Percentiles rank a stretch among this genome's conserved stretches.
phyloP scores from a whole-genome alignment of 2,888 invertebrate species.

The Eupsilia transversa region DNA sequence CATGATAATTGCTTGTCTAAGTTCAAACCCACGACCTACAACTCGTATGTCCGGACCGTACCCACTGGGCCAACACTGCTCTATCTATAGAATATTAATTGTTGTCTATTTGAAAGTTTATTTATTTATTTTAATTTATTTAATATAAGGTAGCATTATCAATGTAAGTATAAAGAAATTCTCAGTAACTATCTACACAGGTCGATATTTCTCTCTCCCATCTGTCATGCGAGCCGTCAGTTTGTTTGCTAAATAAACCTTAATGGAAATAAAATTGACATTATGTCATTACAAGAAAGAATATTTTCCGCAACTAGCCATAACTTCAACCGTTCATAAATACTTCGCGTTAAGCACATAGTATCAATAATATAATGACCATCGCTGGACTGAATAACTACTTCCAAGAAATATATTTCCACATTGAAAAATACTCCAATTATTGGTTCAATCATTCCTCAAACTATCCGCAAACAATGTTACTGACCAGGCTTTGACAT shows the following conservation, averaged over 20 bases:
- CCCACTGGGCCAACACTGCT: neutral
- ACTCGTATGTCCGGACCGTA: too few relatives aligned
- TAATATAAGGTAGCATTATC: too few relatives aligned
- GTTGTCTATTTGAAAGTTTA: neutral
- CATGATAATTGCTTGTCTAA: too few relatives aligned
- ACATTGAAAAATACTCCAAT: conserved; percentile 18
- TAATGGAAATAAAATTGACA: neutral
- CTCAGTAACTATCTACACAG: neutral
- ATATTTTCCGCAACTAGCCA: too few relatives aligned
- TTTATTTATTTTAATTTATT: too few relatives aligned
- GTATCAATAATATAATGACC: neutral
- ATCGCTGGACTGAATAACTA: neutral
- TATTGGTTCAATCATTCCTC: conserved; percentile 15
- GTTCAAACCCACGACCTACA: neutral
- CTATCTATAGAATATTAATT: neutral
- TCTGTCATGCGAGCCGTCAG: neutral
- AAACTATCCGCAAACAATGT: neutral
- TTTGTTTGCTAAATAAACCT: neutral
- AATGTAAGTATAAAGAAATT: neutral
- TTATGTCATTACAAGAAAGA: neutral
- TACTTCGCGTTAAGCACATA: neutral
- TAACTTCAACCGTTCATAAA: neutral
- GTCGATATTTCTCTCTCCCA: neutral
- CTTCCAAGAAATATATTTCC: conserved; percentile 15
- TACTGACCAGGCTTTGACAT: neutral